Percentiles rank a stretch among this genome's conserved stretches.
Evolutionary conservation across 2,113 vertebrate species (phyloP).

Genomic region (Sitta europaea): DNA sequence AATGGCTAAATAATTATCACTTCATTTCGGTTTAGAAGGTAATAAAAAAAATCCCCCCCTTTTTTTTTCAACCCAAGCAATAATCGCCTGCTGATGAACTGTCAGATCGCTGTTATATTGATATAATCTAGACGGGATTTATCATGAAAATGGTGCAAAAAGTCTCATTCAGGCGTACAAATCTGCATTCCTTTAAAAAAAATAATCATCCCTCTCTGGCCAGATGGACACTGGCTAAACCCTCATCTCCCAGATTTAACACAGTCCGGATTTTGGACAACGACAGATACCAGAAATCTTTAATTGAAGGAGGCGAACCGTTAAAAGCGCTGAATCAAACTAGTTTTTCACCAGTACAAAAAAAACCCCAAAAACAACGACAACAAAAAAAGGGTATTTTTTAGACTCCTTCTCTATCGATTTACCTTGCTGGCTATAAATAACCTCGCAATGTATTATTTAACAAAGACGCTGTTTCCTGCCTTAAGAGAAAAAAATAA

Average conservation of each 20-base stretch:
- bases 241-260: slow-evolving; percentile 51
- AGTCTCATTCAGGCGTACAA: slow-evolving; percentile 28
- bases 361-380: too few relatives aligned
- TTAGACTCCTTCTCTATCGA: slow-evolving; percentile 1
- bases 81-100: slow-evolving; percentile 56
- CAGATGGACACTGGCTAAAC: slow-evolving; percentile 64
- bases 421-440: slow-evolving; percentile 47
- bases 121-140: slow-evolving; percentile 21
- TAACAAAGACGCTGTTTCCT: slow-evolving; percentile 11
- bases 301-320: slow-evolving; percentile 23
- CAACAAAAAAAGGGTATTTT: background rate
- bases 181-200: slow-evolving; percentile 42
- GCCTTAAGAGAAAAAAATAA: background rate
- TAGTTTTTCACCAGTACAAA: background rate
- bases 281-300: slow-evolving; percentile 27
- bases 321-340: slow-evolving; percentile 28
- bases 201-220: slow-evolving; percentile 9
- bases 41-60: background rate
- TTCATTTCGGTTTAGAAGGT: slow-evolving; percentile 56
- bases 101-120: slow-evolving; percentile 35
- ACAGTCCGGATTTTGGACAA: slow-evolving; percentile 41
- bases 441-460: slow-evolving; percentile 31
- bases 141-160: slow-evolving; percentile 54
- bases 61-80: background rate
- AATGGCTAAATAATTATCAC: slow-evolving; percentile 63